These are phyloP conservation scores for Proteles cristata DNA, from an alignment of 2,113 vertebrate genomes.

Conservation along the genomic window DNA sequence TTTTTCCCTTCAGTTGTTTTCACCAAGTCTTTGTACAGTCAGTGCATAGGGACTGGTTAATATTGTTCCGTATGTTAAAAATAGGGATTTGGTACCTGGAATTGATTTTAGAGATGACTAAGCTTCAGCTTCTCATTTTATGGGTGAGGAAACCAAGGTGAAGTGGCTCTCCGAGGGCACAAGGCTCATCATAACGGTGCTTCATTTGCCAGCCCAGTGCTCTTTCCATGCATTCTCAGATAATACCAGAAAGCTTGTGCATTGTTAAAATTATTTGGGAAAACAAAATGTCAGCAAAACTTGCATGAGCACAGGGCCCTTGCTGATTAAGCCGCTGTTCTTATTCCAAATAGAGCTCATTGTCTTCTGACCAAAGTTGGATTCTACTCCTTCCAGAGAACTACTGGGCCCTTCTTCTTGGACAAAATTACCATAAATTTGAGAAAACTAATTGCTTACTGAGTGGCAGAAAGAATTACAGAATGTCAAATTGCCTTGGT, in stretches of 20 bases:
- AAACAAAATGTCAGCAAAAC: not conserved
- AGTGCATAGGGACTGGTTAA: not conserved
- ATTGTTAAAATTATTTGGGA: not conserved
- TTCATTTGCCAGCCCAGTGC: not conserved
- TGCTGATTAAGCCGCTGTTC: slow-evolving; percentile 48
- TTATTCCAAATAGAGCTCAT: slow-evolving; percentile 55
- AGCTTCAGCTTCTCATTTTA: slow-evolving; percentile 30
- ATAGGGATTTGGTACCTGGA: not conserved
- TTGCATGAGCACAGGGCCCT: not conserved
- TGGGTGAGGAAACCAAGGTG: not conserved
- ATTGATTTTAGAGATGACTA: slow-evolving; percentile 13
- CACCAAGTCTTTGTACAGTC: not conserved
- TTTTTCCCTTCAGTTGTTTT: not conserved
- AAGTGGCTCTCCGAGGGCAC: not conserved
- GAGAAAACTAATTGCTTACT: slow-evolving; percentile 63
- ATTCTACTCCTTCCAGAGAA: slow-evolving; percentile 42
- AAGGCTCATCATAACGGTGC: not conserved
- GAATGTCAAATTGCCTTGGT: slow-evolving; percentile 49
- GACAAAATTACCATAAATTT: slow-evolving; percentile 57
- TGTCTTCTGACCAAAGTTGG: slow-evolving; percentile 42
- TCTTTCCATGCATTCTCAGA: not conserved
- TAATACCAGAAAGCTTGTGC: not conserved
- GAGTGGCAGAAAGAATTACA: slow-evolving; percentile 60
- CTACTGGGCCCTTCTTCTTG: slow-evolving; percentile 44
- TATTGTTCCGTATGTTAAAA: not conserved